Evolutionary conservation across 2,113 vertebrate species (phyloP).

Genomic region (Caranx ignobilis): DNA sequence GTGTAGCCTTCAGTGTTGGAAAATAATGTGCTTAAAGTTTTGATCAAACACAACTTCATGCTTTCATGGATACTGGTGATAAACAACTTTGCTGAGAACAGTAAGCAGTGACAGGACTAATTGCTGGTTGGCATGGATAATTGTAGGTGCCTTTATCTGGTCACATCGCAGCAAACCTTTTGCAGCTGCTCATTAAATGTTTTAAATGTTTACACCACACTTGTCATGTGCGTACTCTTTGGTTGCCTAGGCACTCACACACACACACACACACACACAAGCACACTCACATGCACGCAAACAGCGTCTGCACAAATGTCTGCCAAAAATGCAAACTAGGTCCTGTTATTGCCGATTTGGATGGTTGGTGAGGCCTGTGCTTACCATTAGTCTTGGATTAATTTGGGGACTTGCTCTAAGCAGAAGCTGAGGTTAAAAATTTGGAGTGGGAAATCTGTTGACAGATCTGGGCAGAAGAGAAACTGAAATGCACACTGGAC

Average conservation of each 20-base stretch:
- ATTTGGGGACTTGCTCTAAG: conserved; percentile 11
- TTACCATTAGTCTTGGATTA: conserved; percentile 22
- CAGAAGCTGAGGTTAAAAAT: conserved; percentile 14
- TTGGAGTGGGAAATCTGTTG: conserved; percentile 10
- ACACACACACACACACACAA: conserved; percentile 8
- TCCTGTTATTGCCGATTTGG: conserved; percentile 33
- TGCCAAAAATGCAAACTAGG: conserved; percentile 53
- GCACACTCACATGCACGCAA: conserved; percentile 15
- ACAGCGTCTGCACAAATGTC: conserved; percentile 15
- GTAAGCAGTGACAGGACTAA: conserved; percentile 62
- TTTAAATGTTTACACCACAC: conserved; percentile 44
- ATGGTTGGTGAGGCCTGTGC: conserved; percentile 6
- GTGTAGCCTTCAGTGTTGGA: not conserved
- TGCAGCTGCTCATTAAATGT: conserved; percentile 52
- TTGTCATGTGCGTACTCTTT: conserved; percentile 12
- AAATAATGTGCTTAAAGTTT: conserved; percentile 36
- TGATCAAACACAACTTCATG: conserved; percentile 45
- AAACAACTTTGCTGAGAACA: conserved; percentile 62
- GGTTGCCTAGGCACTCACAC: conserved; percentile 9
- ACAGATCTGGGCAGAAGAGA: not conserved
- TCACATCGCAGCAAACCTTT: conserved; percentile 61
- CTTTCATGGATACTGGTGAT: conserved; percentile 48
- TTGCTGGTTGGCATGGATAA: conserved; percentile 71
- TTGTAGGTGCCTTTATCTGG: conserved; percentile 69
- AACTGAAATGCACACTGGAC: not conserved